Conservation (phyloP, 2,888 invertebrate genomes). For the Parnassius orleans region DNA sequence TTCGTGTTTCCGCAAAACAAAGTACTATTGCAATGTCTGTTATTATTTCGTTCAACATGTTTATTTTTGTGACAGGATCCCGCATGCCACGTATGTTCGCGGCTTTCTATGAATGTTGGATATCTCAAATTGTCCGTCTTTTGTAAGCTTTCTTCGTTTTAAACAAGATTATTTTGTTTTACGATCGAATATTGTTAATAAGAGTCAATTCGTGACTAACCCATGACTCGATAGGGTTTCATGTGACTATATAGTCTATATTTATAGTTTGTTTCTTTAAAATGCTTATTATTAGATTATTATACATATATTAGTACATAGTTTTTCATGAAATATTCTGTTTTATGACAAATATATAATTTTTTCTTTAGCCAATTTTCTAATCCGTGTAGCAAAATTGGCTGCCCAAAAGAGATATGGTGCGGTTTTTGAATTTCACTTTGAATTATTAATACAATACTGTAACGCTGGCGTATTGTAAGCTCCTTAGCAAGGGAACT, state of each 20-base stretch:
- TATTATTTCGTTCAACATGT: slow-evolving; percentile 5
- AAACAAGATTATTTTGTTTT: slow-evolving; percentile 12
- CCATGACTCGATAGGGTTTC: no score
- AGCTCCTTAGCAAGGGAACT: slow-evolving; percentile 71
- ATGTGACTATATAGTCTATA: no score
- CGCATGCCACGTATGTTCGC: background rate
- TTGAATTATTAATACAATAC: slow-evolving; percentile 75
- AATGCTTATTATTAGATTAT: no score
- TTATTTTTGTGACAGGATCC: slow-evolving; percentile 1
- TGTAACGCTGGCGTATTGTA: slow-evolving; percentile 66
- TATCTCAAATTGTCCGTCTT: slow-evolving; percentile 10
- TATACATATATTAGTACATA: no score
- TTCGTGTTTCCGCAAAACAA: slow-evolving; percentile 3
- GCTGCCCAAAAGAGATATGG: slow-evolving; percentile 64
- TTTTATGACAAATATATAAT: background rate
- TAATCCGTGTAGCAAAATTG: slow-evolving; percentile 55
- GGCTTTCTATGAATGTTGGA: slow-evolving; percentile 10
- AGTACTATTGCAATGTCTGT: background rate
- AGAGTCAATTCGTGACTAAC: background rate
- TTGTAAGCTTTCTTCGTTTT: slow-evolving; percentile 10
- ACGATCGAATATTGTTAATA: background rate
- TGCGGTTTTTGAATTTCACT: slow-evolving; percentile 53
- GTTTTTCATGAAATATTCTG: no score
- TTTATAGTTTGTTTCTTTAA: no score
- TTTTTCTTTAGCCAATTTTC: slow-evolving; percentile 12